These are phyloP conservation scores for Echiichthys vipera DNA, from an alignment of 2,797 vertebrate species.

Conservation along the genomic window DNA sequence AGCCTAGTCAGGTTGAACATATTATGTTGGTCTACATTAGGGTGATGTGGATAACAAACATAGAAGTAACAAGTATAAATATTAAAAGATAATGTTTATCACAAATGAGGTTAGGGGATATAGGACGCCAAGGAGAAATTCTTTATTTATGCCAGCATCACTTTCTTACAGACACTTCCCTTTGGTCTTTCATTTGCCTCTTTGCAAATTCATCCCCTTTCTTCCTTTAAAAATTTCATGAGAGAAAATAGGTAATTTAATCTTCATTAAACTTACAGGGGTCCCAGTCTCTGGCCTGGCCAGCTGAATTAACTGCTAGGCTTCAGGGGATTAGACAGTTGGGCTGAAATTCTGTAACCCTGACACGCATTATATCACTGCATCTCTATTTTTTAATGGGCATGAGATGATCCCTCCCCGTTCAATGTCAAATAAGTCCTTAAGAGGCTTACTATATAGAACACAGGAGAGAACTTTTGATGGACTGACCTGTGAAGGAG, in stretches of 20 bases:
- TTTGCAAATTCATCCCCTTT: conserved; percentile 65
- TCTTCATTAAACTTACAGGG: conserved; percentile 84
- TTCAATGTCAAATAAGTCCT: conserved; percentile 75
- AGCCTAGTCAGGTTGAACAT: conserved; percentile 48
- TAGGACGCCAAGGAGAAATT: conserved; percentile 13
- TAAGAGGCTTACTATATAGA: conserved; percentile 54
- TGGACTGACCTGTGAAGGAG: conserved; percentile 78
- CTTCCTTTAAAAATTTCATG: conserved; percentile 80
- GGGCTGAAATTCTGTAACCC: conserved; percentile 69
- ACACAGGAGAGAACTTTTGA: conserved; percentile 72
- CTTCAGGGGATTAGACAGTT: conserved; percentile 67
- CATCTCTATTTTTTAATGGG: conserved; percentile 73
- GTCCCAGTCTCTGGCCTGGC: conserved; percentile 60
- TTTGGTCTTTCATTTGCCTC: conserved; percentile 65
- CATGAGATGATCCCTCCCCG: conserved; percentile 62
- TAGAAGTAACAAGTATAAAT: conserved; percentile 35
- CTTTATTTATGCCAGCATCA: conserved; percentile 56
- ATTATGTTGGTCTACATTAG: conserved; percentile 39
- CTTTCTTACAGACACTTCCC: conserved; percentile 33
- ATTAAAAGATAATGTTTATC: conserved; percentile 60
- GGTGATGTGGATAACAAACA: conserved; percentile 48
- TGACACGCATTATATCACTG: conserved; percentile 70
- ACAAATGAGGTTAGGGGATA: conserved; percentile 22
- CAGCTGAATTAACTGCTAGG: conserved; percentile 74
- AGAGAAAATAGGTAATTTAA: conserved; percentile 84